These are phyloP conservation scores for Mormyrus hasselquistii DNA, from an alignment of 2,797 vertebrate species.

Conservation along the genomic window DNA sequence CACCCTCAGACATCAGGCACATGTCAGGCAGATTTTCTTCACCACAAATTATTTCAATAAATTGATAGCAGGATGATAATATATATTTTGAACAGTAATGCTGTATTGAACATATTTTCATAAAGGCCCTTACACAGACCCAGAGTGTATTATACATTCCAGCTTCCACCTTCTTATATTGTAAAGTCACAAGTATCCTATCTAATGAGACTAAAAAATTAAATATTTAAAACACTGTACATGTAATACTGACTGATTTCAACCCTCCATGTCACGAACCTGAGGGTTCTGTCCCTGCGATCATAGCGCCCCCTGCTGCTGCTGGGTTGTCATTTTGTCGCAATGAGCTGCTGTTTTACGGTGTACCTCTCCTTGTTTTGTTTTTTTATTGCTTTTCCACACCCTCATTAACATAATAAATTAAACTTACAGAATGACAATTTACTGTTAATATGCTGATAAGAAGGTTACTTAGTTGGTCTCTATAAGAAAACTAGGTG, in stretches of 20 bases:
- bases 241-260: conserved; percentile 35
- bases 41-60: neutral
- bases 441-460: no score
- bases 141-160: neutral
- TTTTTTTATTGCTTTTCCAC: no score
- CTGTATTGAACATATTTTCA: neutral
- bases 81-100: neutral
- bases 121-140: neutral
- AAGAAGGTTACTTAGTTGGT: no score
- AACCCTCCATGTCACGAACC: conserved; percentile 51
- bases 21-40: neutral
- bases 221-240: neutral
- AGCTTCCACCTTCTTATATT: no score
- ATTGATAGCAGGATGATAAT: neutral
- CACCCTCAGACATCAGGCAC: neutral
- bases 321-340: conserved; percentile 28
- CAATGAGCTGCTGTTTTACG: no score
- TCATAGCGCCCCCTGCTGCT: conserved; percentile 43
- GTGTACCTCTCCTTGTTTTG: no score
- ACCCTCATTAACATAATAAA: no score
- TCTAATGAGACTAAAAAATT: neutral
- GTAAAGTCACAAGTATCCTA: neutral
- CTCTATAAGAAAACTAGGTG: no score
- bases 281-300: conserved; percentile 47
- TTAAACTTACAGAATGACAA: no score